Base-by-base conservation (phyloP, 2,797 vertebrate genomes). In the Cryptoprocta ferox region DNA sequence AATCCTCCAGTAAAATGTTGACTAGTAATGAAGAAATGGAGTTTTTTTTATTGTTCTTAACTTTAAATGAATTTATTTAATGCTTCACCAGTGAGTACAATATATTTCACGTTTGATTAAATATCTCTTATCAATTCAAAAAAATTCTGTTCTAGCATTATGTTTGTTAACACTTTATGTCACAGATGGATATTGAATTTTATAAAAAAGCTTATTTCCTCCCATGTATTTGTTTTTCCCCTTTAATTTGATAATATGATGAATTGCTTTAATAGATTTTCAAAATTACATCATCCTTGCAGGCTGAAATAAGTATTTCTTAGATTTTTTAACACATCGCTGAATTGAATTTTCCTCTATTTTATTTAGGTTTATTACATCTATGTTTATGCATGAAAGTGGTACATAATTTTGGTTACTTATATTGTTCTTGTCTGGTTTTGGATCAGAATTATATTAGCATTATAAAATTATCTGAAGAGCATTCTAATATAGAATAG, bases 281-380 rank as follows among this genome's bases (percentile, higher is more conserved):
- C 39, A 79, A 92, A 96, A 96, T 86, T 39, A 97, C 89, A 75
- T 89, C 48, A 97, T 66, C 18, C 16, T 63, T 93, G 30, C 1
- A 68, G 45, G 35, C 26, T 85, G 66, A 85, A 35, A 68, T 91
- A 93, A 89, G 66, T 82, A 32, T 2, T 65, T 91, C 24, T 82
- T 89, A 5, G 19, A 50, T 78, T 89, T 91, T 91, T 80, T 89
- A 93, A 81, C 82, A 78, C 1, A 81, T 91, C 76, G 4, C n/a
- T 66, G 56, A 91, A 87, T 87, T 82, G 24, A 85, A 93, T 90
- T 68, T 82, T 71, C 37, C 35, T 39, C 35, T 39, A 59, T 75
- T 94, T 95, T 94, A 93, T 95, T 93, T 95, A 71, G 24, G 39
- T 59, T 76, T 78, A 66, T 93, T 90, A 1, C 21, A 78, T 73